phyloP scores from a whole-genome alignment of 2,797 vertebrate genomes.

The Echeneis naucrates region DNA sequence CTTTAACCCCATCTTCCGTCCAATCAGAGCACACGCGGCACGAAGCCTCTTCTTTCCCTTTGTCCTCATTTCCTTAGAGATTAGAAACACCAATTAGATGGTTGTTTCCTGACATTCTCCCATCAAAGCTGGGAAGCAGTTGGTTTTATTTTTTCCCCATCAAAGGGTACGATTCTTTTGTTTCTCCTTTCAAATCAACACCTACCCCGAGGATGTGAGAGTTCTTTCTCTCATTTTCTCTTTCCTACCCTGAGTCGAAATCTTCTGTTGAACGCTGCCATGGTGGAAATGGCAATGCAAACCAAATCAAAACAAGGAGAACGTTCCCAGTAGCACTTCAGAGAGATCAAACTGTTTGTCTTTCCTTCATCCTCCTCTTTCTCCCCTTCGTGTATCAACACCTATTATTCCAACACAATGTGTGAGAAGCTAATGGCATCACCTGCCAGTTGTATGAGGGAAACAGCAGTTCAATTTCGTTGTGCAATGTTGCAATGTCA shows the following conservation, averaged over 20 bases:
- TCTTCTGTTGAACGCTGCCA: conserved; percentile 63
- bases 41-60: conserved; percentile 29
- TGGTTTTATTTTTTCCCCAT: conserved; percentile 81
- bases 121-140: conserved; percentile 77
- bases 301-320: conserved; percentile 74
- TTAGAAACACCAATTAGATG: conserved; percentile 80
- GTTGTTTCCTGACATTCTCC: conserved; percentile 80
- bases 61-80: conserved; percentile 67
- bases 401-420: conserved; percentile 69
- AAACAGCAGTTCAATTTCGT: too few relatives aligned
- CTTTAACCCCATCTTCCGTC: conserved; percentile 39
- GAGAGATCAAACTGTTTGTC: conserved; percentile 77
- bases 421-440: conserved; percentile 46
- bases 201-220: conserved; percentile 77
- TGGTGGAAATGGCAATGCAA: conserved; percentile 76
- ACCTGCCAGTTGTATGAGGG: conserved; percentile 44
- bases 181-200: conserved; percentile 83
- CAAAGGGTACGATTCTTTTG: conserved; percentile 81
- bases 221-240: conserved; percentile 63
- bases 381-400: conserved; percentile 60
- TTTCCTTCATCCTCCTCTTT: conserved; percentile 59
- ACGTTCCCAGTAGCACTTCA: conserved; percentile 57
- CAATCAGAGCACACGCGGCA: conserved; percentile 30
- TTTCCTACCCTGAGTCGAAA: conserved; percentile 59
- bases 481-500: too few relatives aligned